These are phyloP conservation scores for Philotrypesis tridentata DNA, from an alignment of 1,140 invertebrate species.

Conservation along the genomic window DNA sequence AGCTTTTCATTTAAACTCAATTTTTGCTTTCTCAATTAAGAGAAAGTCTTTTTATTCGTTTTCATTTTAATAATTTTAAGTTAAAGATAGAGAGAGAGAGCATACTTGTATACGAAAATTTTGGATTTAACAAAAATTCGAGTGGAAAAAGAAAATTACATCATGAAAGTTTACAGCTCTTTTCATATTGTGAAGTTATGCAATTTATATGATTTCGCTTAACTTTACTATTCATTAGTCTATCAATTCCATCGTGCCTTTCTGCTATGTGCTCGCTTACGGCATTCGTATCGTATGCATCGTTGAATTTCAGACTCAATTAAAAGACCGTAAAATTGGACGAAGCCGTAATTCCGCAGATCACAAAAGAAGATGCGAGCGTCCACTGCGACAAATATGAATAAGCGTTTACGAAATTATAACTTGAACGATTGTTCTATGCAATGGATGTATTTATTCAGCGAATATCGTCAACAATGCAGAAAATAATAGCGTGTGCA, in stretches of 20 bases:
- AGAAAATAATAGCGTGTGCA: conserved; percentile 25
- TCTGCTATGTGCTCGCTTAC: background rate
- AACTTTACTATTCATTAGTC: background rate
- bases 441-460: background rate
- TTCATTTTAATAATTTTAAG: too few species aligned
- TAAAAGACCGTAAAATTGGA: conserved; percentile 26
- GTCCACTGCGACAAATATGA: background rate
- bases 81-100: too few species aligned
- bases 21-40: too few species aligned
- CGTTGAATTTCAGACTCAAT: conserved; percentile 8
- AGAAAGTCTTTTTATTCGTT: too few species aligned
- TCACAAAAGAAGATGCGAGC: conserved; percentile 9
- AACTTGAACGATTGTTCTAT: background rate
- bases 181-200: too few species aligned
- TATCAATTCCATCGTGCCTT: background rate
- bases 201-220: too few species aligned
- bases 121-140: too few species aligned
- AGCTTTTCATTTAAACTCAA: too few species aligned
- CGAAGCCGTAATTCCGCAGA: conserved; percentile 14
- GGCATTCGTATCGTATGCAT: background rate
- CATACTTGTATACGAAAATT: too few species aligned
- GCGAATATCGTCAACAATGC: background rate
- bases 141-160: too few species aligned
- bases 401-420: conserved; percentile 1
- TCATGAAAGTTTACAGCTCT: too few species aligned